These are phyloP conservation scores for Furcifer pardalis DNA, from an alignment of 2,797 vertebrate genomes.

Conservation along the genomic window DNA sequence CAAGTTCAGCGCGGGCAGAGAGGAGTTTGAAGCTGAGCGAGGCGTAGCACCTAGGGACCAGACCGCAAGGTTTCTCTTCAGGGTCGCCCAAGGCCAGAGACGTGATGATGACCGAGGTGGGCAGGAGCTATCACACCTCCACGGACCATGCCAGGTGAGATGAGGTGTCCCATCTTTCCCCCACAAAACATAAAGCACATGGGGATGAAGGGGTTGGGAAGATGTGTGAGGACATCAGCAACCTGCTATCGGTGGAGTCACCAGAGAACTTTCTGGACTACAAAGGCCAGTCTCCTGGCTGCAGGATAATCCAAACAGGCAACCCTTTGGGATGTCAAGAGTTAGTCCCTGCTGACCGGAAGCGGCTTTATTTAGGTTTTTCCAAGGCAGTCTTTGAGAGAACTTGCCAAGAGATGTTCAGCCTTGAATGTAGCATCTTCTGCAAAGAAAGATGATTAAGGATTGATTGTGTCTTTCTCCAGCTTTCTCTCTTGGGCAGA, in stretches of 20 bases:
- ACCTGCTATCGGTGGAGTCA: not conserved
- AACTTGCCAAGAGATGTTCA: not conserved
- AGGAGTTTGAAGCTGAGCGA: too few species aligned
- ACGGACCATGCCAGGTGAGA: conserved; percentile 74
- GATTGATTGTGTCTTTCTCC: too few species aligned
- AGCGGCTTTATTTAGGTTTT: too few species aligned
- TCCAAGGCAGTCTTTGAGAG: too few species aligned
- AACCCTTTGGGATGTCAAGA: not conserved
- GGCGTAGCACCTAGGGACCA: too few species aligned
- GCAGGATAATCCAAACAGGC: not conserved
- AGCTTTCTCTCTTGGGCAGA: not conserved
- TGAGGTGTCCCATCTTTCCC: not conserved
- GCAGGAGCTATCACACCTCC: conserved; percentile 64
- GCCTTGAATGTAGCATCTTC: not conserved
- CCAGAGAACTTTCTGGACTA: not conserved
- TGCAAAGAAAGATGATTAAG: too few species aligned
- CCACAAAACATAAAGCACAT: too few species aligned
- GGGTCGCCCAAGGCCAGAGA: not conserved
- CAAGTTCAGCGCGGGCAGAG: conserved; percentile 40
- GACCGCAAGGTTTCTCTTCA: too few species aligned
- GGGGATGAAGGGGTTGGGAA: not conserved
- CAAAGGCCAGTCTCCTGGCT: not conserved
- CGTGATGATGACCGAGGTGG: conserved; percentile 79
- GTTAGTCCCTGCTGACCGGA: too few species aligned
- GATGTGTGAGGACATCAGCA: not conserved